phyloP scores from a whole-genome alignment of 2,113 vertebrate genomes.

The Perca flavescens region DNA sequence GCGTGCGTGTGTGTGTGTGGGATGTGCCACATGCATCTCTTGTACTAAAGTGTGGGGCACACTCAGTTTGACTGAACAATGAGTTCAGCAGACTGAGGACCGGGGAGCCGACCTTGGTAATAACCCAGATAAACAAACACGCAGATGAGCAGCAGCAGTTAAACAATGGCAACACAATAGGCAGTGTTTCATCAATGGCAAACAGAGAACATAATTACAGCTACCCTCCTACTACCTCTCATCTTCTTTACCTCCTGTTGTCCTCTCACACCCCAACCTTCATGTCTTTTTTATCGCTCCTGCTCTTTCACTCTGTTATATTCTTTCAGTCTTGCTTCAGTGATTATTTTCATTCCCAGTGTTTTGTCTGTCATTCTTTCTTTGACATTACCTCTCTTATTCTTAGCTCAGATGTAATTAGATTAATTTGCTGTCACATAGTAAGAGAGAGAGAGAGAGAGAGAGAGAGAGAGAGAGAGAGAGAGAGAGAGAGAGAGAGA shows the following conservation, averaged over 20 bases:
- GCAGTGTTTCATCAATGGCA: conserved; percentile 72
- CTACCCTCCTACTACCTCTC: conserved; percentile 61
- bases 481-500: neutral
- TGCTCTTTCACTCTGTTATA: conserved; percentile 20
- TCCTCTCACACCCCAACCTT: conserved; percentile 34
- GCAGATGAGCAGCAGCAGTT: conserved; percentile 56
- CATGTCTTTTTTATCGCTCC: conserved; percentile 25
- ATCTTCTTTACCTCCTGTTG: conserved; percentile 47
- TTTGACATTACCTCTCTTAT: conserved; percentile 35
- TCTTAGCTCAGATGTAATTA: conserved; percentile 49
- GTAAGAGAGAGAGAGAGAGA: no score
- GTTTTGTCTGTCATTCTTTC: conserved; percentile 30
- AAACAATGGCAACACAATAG: conserved; percentile 71
- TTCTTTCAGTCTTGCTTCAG: conserved; percentile 25
- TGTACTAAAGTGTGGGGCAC: conserved; percentile 41
- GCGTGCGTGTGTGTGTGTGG: neutral
- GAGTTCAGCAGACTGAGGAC: conserved; percentile 57
- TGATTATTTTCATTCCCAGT: conserved; percentile 28
- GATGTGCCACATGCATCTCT: conserved; percentile 28
- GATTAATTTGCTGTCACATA: conserved; percentile 58
- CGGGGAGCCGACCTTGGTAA: conserved; percentile 65
- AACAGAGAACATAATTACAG: conserved; percentile 74
- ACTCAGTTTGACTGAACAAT: conserved; percentile 57
- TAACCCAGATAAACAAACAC: conserved; percentile 78
- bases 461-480: no score